Evolutionary conservation across 2,888 invertebrate genomes (phyloP).

Genomic region (Cepaea hortensis): DNA sequence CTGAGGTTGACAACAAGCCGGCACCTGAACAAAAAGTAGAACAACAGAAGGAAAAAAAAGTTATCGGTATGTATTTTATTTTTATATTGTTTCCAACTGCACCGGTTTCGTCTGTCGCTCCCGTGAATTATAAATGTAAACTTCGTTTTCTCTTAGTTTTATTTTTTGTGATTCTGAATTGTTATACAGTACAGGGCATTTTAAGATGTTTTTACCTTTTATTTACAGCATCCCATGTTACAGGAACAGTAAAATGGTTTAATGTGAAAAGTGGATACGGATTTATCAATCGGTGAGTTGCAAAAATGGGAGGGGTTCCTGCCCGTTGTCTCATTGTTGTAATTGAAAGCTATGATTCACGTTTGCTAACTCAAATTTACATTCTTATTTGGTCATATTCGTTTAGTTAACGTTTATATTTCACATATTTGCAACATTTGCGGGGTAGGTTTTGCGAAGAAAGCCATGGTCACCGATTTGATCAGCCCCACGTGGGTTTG

Average conservation of each 20-base stretch:
- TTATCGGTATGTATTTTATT: slow-evolving; percentile 62
- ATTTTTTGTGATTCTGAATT: no score
- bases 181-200: neutral
- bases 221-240: slow-evolving; percentile 80
- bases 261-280: slow-evolving; percentile 87
- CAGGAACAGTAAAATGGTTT: slow-evolving; percentile 98
- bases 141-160: no score
- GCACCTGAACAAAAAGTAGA: slow-evolving; percentile 77
- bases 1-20: slow-evolving; percentile 79
- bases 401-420: neutral
- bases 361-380: no score
- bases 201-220: slow-evolving; percentile 36
- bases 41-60: slow-evolving; percentile 82
- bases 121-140: no score
- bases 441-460: no score
- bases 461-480: no score
- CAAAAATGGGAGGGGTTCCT: neutral
- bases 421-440: neutral
- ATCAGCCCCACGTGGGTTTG: neutral
- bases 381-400: no score
- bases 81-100: no score
- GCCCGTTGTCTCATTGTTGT: neutral
- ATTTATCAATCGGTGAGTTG: slow-evolving; percentile 92
- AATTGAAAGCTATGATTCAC: neutral
- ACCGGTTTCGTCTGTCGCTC: no score